These are phyloP conservation scores for Stratiomys singularior DNA, from an alignment of 2,888 invertebrate species.

Conservation along the genomic window DNA sequence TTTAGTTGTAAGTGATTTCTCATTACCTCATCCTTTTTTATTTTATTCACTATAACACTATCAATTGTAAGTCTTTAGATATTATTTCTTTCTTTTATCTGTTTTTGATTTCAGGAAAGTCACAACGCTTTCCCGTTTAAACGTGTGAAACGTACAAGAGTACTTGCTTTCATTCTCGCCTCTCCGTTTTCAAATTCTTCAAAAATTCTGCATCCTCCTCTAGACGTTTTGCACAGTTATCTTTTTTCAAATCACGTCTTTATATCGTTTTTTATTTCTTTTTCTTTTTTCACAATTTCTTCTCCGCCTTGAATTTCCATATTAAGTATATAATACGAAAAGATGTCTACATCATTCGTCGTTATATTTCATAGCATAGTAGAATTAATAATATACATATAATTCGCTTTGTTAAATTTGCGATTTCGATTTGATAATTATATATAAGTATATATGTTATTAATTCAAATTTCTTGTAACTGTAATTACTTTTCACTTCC, in stretches of 20 bases:
- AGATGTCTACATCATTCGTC: conserved; percentile 38
- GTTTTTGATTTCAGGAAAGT: no score
- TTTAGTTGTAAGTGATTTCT: no score
- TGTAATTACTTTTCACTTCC: conserved; percentile 5
- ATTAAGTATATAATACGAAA: conserved; percentile 35
- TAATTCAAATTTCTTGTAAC: conserved; percentile 26
- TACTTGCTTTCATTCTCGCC: neutral
- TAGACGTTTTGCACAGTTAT: neutral
- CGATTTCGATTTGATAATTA: conserved; percentile 35
- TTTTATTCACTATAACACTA: no score
- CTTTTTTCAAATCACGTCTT: no score
- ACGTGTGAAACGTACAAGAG: no score
- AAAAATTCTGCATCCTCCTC: neutral
- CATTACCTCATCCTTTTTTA: no score
- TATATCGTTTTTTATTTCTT: no score
- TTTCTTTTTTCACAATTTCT: no score
- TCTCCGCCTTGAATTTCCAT: conserved; percentile 20
- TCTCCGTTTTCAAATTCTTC: neutral
- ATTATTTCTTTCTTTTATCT: no score
- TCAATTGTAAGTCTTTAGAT: no score
- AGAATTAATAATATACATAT: conserved; percentile 43
- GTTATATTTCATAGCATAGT: conserved; percentile 38
- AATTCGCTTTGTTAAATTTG: conserved; percentile 29
- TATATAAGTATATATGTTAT: conserved; percentile 41
- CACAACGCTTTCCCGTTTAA: no score